These are phyloP conservation scores for Thermophis baileyi DNA, from an alignment of 2,113 vertebrate species.

Conservation along the genomic window DNA sequence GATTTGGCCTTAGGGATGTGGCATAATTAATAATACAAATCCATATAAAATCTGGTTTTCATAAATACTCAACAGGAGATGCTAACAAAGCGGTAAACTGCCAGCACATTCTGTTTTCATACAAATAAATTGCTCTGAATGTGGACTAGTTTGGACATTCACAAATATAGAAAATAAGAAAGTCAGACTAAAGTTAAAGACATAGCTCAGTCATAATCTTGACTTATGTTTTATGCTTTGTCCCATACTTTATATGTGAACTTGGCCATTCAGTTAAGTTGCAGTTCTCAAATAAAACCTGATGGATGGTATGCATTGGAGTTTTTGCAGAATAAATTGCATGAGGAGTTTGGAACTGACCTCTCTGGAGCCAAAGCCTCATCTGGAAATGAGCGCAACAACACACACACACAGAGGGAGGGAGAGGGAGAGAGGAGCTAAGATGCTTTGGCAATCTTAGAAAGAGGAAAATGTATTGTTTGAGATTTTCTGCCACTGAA, in stretches of 20 bases:
- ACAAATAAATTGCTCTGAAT: background rate
- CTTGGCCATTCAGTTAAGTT: background rate
- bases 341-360: background rate
- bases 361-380: background rate
- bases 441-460: background rate
- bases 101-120: background rate
- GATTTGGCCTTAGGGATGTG: slow-evolving; percentile 22
- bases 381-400: background rate
- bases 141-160: background rate
- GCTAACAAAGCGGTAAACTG: fast-evolving
- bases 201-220: background rate
- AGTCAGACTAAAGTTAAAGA: background rate
- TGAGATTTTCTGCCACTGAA: background rate
- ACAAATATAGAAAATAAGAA: background rate
- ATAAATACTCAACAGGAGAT: background rate
- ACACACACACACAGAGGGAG: background rate
- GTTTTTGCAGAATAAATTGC: background rate
- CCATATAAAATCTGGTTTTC: background rate
- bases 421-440: no score
- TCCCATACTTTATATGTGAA: background rate
- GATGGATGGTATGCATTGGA: background rate
- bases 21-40: slow-evolving; percentile 11
- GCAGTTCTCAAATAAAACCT: background rate
- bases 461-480: background rate
- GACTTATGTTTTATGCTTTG: background rate